These are phyloP conservation scores for Diacarnus erythraeanus DNA, from an alignment of 37 sponge, comb jelly and placozoan genomes.

Conservation along the genomic window DNA sequence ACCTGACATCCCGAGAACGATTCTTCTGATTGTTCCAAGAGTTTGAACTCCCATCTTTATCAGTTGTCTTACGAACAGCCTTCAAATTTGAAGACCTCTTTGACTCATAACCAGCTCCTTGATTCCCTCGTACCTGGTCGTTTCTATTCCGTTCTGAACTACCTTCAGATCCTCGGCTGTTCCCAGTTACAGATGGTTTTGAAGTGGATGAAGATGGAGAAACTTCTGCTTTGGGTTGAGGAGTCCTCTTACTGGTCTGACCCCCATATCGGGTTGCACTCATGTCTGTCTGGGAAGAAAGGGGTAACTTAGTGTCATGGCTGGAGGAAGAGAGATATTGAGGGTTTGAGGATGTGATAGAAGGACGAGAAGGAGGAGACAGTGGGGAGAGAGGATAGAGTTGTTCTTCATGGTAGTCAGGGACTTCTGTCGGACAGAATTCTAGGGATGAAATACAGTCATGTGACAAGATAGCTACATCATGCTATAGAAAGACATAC, in stretches of 20 bases:
- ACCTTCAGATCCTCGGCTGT: background rate
- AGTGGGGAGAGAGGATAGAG: constrained; percentile 11
- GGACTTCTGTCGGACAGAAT: background rate
- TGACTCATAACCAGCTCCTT: background rate
- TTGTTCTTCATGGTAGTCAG: background rate
- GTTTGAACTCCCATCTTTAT: background rate
- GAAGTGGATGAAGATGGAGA: background rate
- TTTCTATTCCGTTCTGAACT: background rate
- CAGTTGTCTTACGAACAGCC: background rate
- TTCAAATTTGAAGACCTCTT: background rate
- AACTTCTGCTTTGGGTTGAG: constrained; percentile 5
- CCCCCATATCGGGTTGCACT: background rate
- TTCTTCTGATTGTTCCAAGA: background rate
- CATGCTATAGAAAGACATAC: no score
- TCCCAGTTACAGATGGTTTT: background rate
- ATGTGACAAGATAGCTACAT: no score
- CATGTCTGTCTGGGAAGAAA: constrained; percentile 11
- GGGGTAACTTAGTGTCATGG: constrained; percentile 2
- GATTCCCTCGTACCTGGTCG: constrained; percentile 1
- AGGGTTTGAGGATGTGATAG: constrained; percentile 3
- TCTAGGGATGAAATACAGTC: background rate
- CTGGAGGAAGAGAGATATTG: background rate
- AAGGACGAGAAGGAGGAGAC: constrained; percentile 11
- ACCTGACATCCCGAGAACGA: background rate
- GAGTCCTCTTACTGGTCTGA: constrained; percentile 9